Base-by-base conservation (phyloP, 2,888 invertebrate species). In the Zaprionus lineosus region DNA sequence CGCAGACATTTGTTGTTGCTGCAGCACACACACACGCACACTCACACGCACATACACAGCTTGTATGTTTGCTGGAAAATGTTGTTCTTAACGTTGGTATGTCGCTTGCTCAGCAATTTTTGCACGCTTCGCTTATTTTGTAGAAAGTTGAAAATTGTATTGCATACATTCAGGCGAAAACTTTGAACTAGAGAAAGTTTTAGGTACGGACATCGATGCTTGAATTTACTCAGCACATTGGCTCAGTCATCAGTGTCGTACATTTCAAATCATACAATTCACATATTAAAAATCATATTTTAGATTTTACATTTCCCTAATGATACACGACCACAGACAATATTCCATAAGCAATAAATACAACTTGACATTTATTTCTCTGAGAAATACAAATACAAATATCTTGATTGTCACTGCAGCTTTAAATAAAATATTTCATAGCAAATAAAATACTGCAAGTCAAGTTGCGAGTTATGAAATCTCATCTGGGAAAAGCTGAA, bases 71-170 rank as follows among this genome's bases (percentile, higher is more conserved):
- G n/a, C 29, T 58, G 46, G n/a, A 53, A 57, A 81, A 74, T 75
- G 70, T 51, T 31, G 50, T 43, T 28, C 21, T 43, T 53, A 26
- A 43, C 59, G 24, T 33, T 19, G 39, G 37, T 53, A 29, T 26
- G 24, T 44, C 44, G 53, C 28, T 31, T 53, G 48, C 40, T 69
- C 48, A 61, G 46, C 46, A 76, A 68, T 67, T 64, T 75, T 28
- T 36, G 57, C 51, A 83, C 61, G 77, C 81, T 61, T 79, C 71
- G 59, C 37, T 58, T 68, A 56, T 60, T 76, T 41, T 53, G 51
- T 56, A 40, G 24, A 29, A 68, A 68, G 57, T 72, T 63, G 62
- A 75, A 75, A 58, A 59, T 63, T 68, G 36, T 68, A 76, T 73
- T 70, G 64, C 77, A 67, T 76, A 53, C 59, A 57, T 70, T 67